phyloP scores from a whole-genome alignment of 2,888 invertebrate genomes.

The Disparrhopalites patrizii region DNA sequence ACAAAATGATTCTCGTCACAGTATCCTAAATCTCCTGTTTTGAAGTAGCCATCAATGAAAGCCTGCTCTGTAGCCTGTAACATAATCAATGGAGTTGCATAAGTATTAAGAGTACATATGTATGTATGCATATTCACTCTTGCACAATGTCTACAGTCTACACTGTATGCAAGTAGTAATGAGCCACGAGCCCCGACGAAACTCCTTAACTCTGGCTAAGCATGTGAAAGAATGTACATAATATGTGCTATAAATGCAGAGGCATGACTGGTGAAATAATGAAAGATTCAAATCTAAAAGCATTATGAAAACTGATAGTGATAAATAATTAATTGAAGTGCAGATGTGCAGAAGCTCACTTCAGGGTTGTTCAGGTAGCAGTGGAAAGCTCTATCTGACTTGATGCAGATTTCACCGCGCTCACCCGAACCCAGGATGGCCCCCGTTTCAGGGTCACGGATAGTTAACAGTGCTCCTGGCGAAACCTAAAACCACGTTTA shows the following conservation, averaged over 20 bases:
- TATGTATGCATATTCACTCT: too few species aligned
- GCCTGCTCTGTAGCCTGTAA: slow-evolving; percentile 38
- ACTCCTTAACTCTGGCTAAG: not conserved
- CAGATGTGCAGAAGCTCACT: slow-evolving; percentile 16
- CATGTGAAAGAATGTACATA: not conserved
- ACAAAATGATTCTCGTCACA: slow-evolving; percentile 41
- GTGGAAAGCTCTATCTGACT: slow-evolving; percentile 41
- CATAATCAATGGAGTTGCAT: too few species aligned
- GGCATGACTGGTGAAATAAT: too few species aligned
- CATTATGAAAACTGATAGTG: not conserved
- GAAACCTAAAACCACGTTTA: slow-evolving; percentile 1
- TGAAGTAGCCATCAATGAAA: slow-evolving; percentile 39
- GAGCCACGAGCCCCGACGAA: not conserved
- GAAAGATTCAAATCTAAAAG: not conserved
- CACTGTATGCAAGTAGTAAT: too few species aligned
- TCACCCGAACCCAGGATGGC: slow-evolving; percentile 50
- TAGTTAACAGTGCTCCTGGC: slow-evolving; percentile 50
- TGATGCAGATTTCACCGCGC: slow-evolving; percentile 54
- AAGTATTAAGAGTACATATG: too few species aligned
- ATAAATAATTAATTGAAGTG: not conserved
- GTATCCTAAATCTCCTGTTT: slow-evolving; percentile 44
- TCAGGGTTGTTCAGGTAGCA: slow-evolving; percentile 37
- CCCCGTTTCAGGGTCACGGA: slow-evolving; percentile 46
- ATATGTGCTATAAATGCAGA: not conserved
- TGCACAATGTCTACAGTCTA: too few species aligned